These are phyloP conservation scores for Oscheius onirici DNA, from an alignment of 2,888 invertebrate species.

Conservation along the genomic window DNA sequence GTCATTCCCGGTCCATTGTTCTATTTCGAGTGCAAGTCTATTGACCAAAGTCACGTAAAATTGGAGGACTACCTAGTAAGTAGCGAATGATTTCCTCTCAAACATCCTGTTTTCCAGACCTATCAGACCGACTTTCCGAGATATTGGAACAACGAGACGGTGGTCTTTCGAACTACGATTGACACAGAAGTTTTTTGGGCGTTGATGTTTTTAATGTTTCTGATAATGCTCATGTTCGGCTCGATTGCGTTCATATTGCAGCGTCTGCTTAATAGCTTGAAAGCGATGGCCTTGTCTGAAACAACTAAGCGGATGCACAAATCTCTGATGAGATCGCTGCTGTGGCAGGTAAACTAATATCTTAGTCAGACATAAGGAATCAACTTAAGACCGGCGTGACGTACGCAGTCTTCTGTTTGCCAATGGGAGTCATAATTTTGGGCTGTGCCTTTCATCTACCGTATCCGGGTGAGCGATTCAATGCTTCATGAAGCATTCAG, in stretches of 20 bases:
- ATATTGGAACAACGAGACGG: slow-evolving; percentile 7
- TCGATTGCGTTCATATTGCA: not conserved
- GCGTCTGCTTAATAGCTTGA: not conserved
- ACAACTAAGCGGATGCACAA: slow-evolving; percentile 10
- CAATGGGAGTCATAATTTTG: slow-evolving; percentile 8
- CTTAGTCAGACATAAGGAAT: not conserved
- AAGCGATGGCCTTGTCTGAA: not conserved
- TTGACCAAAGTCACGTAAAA: slow-evolving; percentile 1
- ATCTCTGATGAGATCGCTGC: not conserved
- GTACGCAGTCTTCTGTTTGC: slow-evolving; percentile 8
- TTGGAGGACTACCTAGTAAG: not conserved
- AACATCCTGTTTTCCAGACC: slow-evolving; percentile 7
- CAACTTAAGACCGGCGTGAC: slow-evolving; percentile 6
- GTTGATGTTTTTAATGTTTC: slow-evolving; percentile 1
- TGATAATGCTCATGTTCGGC: slow-evolving; percentile 6
- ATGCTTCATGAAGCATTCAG: not conserved
- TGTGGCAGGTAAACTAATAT: slow-evolving; percentile 9
- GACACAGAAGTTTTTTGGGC: slow-evolving; percentile 23
- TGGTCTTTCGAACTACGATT: slow-evolving; percentile 11
- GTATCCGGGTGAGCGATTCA: not conserved
- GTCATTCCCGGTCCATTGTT: slow-evolving; percentile 13
- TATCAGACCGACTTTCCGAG: not conserved
- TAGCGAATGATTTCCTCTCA: not conserved
- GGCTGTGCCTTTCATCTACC: slow-evolving; percentile 13
- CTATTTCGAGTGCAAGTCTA: not conserved